Evolutionary conservation across 2,113 vertebrate species (phyloP), one percentile per base, ranked within the genome.

Genomic region (Epinephelus fuscoguttatus): DNA sequence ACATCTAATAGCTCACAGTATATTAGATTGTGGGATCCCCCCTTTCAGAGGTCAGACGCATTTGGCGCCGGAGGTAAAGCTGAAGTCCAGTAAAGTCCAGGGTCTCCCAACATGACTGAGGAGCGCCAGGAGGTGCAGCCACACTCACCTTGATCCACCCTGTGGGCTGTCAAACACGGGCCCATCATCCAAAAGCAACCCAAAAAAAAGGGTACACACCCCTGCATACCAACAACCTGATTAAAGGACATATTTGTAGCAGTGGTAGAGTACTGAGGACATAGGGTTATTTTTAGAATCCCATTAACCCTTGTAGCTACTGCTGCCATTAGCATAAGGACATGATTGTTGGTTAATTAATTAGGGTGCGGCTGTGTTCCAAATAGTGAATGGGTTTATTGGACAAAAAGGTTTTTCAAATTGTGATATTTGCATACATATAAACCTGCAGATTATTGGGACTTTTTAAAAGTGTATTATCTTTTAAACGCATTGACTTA

Each of bases 111-210:
- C 42, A 45, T 45, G 42, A 12, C 42, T 45, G 11, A 45, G 9
- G 42, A 45, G 18, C 19, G 60, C 47, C 63, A 21, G 27, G 70
- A 87, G 78, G 30, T 63, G 66, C 2, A 62, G 53, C 10, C 42
- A 50, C 70, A 56, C 45, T 72, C 86, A 85, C 79, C 84, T 74
- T 68, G 18, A 68, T 76, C 67, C 77, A 40, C 67, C 70, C 78
- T 62, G n/a, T 11, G 47, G 5, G 73, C 49, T 68, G 88, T 87
- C 75, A 89, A 90, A 90, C 49, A 76, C 59, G 27, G 42, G 45
- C 25, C 61, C 60, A 68, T 73, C 70, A 57, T 57, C 55, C 49
- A 33, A 13, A 2, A 21, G 14, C 37, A 52, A 27, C 27, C 47
- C 1, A n/a, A 12, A 66, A 42, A 59, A 9, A 4, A n/a, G 9